Conservation (phyloP, 64 coral and sea anemone species). For the Stylophora pistillata region DNA sequence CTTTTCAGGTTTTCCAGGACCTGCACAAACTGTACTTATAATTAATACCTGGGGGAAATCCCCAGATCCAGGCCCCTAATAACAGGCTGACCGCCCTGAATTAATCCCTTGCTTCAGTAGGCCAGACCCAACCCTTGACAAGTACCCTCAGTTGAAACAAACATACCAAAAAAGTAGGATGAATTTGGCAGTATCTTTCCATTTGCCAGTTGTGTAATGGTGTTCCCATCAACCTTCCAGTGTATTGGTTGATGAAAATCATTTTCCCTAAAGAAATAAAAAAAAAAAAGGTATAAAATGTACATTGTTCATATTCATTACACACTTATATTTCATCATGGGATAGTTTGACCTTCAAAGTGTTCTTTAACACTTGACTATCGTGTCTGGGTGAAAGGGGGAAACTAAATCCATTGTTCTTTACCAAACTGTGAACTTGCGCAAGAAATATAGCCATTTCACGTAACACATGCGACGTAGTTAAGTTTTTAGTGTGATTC, state of each 20-base stretch:
- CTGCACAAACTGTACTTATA: no score
- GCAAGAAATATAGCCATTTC: no score
- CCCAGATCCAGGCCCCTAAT: no score
- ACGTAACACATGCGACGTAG: no score
- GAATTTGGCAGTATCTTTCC: slow-evolving; percentile 17
- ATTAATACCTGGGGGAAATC: no score
- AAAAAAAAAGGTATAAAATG: not conserved
- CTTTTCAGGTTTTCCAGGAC: no score
- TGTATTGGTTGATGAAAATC: slow-evolving; percentile 28
- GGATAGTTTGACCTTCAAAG: not conserved
- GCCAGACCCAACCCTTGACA: no score
- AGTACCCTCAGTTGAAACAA: not conserved
- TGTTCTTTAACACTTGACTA: not conserved
- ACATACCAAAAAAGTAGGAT: slow-evolving; percentile 39
- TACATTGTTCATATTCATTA: not conserved
- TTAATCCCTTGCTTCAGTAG: not conserved
- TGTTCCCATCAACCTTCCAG: slow-evolving; percentile 52
- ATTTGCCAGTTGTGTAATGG: slow-evolving; percentile 25
- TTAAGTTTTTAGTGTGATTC: no score
- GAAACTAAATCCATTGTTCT: no score
- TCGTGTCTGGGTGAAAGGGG: no score
- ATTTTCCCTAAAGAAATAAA: slow-evolving; percentile 9
- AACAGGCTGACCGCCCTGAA: no score
- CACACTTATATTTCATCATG: not conserved
- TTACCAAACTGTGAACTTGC: no score